phyloP scores from a whole-genome alignment of 2,797 vertebrate genomes.

The Enteromius fasciolatus region DNA sequence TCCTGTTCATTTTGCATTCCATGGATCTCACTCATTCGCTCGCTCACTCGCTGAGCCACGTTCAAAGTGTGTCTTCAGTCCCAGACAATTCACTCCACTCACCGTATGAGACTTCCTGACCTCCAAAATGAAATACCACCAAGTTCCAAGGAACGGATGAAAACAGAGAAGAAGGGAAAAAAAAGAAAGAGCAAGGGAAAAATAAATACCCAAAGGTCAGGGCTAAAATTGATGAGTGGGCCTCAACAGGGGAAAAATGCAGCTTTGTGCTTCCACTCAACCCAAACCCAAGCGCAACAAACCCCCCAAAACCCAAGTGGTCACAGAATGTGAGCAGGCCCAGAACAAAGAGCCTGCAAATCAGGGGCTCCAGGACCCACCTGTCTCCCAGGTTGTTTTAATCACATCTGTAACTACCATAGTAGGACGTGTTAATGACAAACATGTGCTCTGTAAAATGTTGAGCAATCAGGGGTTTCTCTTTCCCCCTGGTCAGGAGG shows the following conservation, averaged over 20 bases:
- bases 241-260: slow-evolving; percentile 37
- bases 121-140: slow-evolving; percentile 49
- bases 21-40: slow-evolving; percentile 41
- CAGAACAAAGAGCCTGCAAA: slow-evolving; percentile 54
- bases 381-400: slow-evolving; percentile 60
- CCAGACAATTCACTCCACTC: slow-evolving; percentile 38
- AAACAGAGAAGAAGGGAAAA: slow-evolving; percentile 12
- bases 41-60: neutral
- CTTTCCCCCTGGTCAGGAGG: slow-evolving; percentile 37
- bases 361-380: slow-evolving; percentile 51
- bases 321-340: slow-evolving; percentile 29
- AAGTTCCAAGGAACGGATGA: slow-evolving; percentile 6
- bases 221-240: slow-evolving; percentile 40
- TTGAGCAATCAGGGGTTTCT: slow-evolving; percentile 50
- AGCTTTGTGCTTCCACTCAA: slow-evolving; percentile 26
- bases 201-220: slow-evolving; percentile 59
- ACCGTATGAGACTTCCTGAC: slow-evolving; percentile 51
- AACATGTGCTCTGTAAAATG: slow-evolving; percentile 61
- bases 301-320: slow-evolving; percentile 28
- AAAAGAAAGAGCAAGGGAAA: slow-evolving; percentile 38
- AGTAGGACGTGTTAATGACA: slow-evolving; percentile 63
- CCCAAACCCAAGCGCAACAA: slow-evolving; percentile 22
- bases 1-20: slow-evolving; percentile 49
- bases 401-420: slow-evolving; percentile 60
- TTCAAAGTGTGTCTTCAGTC: slow-evolving; percentile 24